phyloP scores from a whole-genome alignment of 2,888 invertebrate species.

The Dasypogon diadema region DNA sequence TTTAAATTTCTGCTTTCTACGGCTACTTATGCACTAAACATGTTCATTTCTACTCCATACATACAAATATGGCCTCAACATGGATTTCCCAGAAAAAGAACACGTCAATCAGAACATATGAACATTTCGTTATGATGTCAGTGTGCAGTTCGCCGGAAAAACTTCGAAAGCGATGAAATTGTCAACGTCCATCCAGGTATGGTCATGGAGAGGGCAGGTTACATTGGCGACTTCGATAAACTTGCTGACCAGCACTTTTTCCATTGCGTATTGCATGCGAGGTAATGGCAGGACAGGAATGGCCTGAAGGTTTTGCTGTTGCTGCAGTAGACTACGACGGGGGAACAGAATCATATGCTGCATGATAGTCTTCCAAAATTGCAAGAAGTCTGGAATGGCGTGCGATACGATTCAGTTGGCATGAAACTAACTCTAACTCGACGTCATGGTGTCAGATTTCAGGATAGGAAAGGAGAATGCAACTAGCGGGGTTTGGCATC shows the following conservation, averaged over 20 bases:
- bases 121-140: conserved; percentile 51
- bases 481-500: conserved; percentile 1
- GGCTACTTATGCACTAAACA: conserved; percentile 31
- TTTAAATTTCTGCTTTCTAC: conserved; percentile 45
- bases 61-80: neutral
- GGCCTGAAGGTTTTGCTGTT: neutral
- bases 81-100: conserved; percentile 22
- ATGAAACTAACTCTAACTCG: neutral
- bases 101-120: conserved; percentile 44
- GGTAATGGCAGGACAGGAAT: neutral
- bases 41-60: conserved; percentile 33
- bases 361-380: conserved; percentile 38
- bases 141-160: conserved; percentile 39
- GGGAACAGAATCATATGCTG: conserved; percentile 19
- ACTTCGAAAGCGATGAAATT: conserved; percentile 47
- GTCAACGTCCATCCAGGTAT: conserved; percentile 48
- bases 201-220: conserved; percentile 40
- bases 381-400: conserved; percentile 27
- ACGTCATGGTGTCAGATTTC: neutral
- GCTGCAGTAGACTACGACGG: neutral
- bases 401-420: conserved; percentile 53
- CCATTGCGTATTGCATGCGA: conserved; percentile 15
- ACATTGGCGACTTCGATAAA: conserved; percentile 8
- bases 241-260: conserved; percentile 1
- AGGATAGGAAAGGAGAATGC: neutral